Base-by-base conservation (phyloP, 2,797 vertebrate genomes). In the Alosa sapidissima region DNA sequence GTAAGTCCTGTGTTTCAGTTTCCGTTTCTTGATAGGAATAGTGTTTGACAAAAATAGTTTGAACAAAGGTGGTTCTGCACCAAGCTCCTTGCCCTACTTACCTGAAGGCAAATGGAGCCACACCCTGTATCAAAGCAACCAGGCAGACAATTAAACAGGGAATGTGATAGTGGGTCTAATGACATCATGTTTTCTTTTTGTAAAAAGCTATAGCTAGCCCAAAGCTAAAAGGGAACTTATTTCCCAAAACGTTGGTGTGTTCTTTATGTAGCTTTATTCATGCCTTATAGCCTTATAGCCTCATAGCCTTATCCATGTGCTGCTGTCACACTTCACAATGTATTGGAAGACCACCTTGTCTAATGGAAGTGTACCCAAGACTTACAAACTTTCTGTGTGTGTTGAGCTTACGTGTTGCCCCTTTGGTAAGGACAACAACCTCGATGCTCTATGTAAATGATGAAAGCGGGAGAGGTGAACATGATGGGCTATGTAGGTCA, bases 61-160 rank as follows among this genome's bases (percentile, higher is more conserved):
- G 72, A 78, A 78, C 36, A 78, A 47, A 78, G 72, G 36, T 47
- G 41, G 41, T 78, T 78, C 41, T 78, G 72, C 72, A 21, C 72
- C 72, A 78, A 5, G 41, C 72, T 78, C 72, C 13, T 21, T 78
- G 72, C 41, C 2, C 41, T 78, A 14, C 36, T 45, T 47, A 2
- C 72, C 72, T 21, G 14, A 21, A 41, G 72, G 72, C 2, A 78
- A 7, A 7, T 16, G 45, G 41, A 47, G 41, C 36, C 72, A 45
- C 72, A 47, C 72, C 72, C 72, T 78, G 72, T 78, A 78, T 78
- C 72, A 78, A 21, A 45, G 72, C 72, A 78, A 28, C 72, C 72
- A 78, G 16, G 36, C 41, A 78, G 72, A 78, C 72, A 78, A 45
- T 78, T 78, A 16, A 41, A 78, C 72, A 45, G 72, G 72, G 45